Evolutionary conservation across 1,140 invertebrate genomes (phyloP), one percentile per base, ranked within the genome.

Genomic region (Drosophila rufa): DNA sequence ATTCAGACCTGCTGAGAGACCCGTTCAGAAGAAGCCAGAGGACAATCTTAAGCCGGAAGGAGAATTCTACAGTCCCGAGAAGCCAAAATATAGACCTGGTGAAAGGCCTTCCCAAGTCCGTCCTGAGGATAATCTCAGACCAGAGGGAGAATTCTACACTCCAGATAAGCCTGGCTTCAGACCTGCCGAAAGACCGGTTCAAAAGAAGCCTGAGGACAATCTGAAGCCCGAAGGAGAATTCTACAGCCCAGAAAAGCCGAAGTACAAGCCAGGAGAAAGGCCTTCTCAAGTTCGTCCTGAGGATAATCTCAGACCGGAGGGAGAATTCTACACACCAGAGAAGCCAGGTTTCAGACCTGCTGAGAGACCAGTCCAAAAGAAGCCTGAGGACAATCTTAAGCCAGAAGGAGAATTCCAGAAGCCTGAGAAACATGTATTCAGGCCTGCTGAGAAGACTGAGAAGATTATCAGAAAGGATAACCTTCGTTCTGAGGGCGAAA

Each of bases 31-130:
- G 4, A 92, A 83, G 61, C 94, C 94, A 22, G 22, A 48, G 7
- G 64, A 67, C 2, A 67, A 67, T 12, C 79, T 96, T 2, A 93
- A 15, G 93, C 50, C 93, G 75, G 12, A 95, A 83, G 95, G 95
- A 15, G 94, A 95, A 3, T 96, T 96, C 80, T 93, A 94, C 58
- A 58, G 40, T 4, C 76, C 71, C 0, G 74, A 76, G 1, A 76
- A 76, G 22, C 59, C n/a, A n/a, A n/a, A n/a, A 4, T 76, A 48
- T 4, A 42, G 58, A 22, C 87, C 93, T 9, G 95, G 94, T 0
- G 95, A 96, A 68, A 91, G 94, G 46, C 94, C 93, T 53, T 93
- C 92, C 17, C 94, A 94, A 14, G 94, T 93, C 46, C 94, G 93
- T 71, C 95, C 94, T 0, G n/a, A n/a, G n/a, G n/a, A n/a, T n/a